Percentiles rank a stretch among this genome's conserved stretches.
These are phyloP conservation scores for Batillaria attramentaria DNA, from an alignment of 1,140 invertebrate genomes.

Conservation along the genomic window DNA sequence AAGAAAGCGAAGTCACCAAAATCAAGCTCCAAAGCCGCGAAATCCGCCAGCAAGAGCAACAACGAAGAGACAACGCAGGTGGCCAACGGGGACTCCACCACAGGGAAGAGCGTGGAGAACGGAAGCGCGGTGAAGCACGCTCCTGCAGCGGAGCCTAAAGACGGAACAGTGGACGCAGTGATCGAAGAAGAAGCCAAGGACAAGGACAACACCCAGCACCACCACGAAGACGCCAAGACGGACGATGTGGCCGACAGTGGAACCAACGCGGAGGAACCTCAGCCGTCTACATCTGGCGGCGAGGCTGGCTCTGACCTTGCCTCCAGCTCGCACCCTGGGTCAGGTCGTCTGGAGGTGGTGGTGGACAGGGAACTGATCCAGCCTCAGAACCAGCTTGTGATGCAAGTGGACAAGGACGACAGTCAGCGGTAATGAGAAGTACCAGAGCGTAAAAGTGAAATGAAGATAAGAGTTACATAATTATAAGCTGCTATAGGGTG, in stretches of 20 bases:
- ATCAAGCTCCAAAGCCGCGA: too few species aligned
- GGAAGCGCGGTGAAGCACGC: background rate
- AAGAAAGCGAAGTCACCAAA: too few species aligned
- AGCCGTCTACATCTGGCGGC: background rate
- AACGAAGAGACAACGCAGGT: background rate
- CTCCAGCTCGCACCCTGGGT: too few species aligned
- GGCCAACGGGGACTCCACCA: background rate
- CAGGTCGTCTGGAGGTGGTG: conserved; percentile 7
- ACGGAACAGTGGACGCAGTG: background rate
- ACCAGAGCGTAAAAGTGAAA: too few species aligned
- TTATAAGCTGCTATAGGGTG: too few species aligned
- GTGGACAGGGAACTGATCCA: background rate
- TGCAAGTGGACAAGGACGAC: background rate
- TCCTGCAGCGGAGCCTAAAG: background rate
- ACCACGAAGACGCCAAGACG: background rate
- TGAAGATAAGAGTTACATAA: too few species aligned
- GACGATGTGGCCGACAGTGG: too few species aligned
- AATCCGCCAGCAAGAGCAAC: background rate
- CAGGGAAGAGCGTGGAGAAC: background rate
- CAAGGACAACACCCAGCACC: too few species aligned
- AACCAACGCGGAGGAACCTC: background rate
- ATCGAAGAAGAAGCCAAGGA: background rate
- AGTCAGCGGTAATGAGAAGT: too few species aligned
- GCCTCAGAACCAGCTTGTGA: background rate
- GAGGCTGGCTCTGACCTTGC: too few species aligned